Base-by-base conservation (phyloP, 2,888 invertebrate genomes). In the Keiferia lycopersicella region DNA sequence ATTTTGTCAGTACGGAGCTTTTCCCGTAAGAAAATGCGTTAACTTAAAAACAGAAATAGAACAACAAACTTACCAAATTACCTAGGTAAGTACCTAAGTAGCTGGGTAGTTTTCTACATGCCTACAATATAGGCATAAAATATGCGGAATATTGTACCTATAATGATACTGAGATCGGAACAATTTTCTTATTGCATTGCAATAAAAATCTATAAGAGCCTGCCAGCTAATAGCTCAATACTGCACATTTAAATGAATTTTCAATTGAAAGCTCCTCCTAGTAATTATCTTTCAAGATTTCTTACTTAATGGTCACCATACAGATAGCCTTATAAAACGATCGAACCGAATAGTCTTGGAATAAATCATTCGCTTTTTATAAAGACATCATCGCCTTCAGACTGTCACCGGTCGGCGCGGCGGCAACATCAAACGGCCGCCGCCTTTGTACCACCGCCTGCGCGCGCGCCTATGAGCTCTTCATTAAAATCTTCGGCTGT, bases 291-390 rank as follows among this genome's bases (percentile, higher is more conserved):
- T 14, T 41, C 12, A 16, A 45, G 16, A 4, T 16, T 16, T 16
- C 53, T 26, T 14, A 30, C 20, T 53, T 56, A 56, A 50, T 64
- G 60, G 22, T 65, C 69, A 62, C 71, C 70, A 67, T 70, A 67
- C 60, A 63, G 72, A 81, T 79, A 76, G 73, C 77, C 67, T 73
- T 75, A 72, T 77, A 74, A 63, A 78, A 71, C 70, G 69, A 69
- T 71, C 65, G 66, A 64, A 72, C 71, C 73, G 76, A 81, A 79
- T 79, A 76, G 73, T 74, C 71, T 68, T 66, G 75, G 79, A 79
- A 87, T 91, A 90, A 90, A 90, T 90, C 89, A 88, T 84, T 79
- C 77, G 74, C 83, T 88, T 91, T 89, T 91, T 91, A 88, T 89
- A 86, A 83, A 87, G 81, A 85, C 83, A 81, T 88, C 88, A 86